Evolutionary conservation across 2,113 vertebrate genomes (phyloP).

Genomic region (Chloroceryle aenea): DNA sequence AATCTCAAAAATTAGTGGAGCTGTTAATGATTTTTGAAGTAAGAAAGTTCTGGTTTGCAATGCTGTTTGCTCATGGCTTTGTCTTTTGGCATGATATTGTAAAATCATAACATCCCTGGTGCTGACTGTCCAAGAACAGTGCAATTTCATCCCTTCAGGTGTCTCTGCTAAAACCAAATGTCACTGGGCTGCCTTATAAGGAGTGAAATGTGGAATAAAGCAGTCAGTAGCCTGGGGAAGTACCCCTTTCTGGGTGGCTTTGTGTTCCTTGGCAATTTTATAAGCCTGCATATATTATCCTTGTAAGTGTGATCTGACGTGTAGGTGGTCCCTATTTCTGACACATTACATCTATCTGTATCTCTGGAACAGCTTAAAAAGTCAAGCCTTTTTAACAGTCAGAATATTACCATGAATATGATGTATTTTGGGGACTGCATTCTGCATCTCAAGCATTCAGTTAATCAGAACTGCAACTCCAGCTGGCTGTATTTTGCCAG

Average conservation of each 20-base stretch:
- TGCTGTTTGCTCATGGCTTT: background rate
- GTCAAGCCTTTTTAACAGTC: slow-evolving; percentile 30
- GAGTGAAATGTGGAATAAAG: slow-evolving; percentile 37
- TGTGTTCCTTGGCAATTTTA: slow-evolving; percentile 39
- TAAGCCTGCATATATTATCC: slow-evolving; percentile 39
- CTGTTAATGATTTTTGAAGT: background rate
- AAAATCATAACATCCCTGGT: background rate
- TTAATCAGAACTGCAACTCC: slow-evolving; percentile 59
- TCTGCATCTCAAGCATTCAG: slow-evolving; percentile 45
- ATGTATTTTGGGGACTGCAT: slow-evolving; percentile 53
- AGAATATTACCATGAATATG: slow-evolving; percentile 37
- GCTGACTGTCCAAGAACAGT: background rate
- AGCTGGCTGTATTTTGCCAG: slow-evolving; percentile 47
- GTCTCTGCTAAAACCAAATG: slow-evolving; percentile 30
- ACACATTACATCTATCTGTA: slow-evolving; percentile 59
- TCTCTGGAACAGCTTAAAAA: slow-evolving; percentile 60
- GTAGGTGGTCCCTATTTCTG: slow-evolving; percentile 67
- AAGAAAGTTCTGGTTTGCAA: background rate
- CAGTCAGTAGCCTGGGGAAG: slow-evolving; percentile 43
- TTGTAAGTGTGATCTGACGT: slow-evolving; percentile 58
- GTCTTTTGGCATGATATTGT: background rate
- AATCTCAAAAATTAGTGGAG: background rate
- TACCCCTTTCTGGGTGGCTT: slow-evolving; percentile 59
- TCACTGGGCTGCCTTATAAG: slow-evolving; percentile 24
- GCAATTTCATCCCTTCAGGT: slow-evolving; percentile 45